Base-by-base conservation (phyloP, 2,797 vertebrate species). In the Lacerta agilis region DNA sequence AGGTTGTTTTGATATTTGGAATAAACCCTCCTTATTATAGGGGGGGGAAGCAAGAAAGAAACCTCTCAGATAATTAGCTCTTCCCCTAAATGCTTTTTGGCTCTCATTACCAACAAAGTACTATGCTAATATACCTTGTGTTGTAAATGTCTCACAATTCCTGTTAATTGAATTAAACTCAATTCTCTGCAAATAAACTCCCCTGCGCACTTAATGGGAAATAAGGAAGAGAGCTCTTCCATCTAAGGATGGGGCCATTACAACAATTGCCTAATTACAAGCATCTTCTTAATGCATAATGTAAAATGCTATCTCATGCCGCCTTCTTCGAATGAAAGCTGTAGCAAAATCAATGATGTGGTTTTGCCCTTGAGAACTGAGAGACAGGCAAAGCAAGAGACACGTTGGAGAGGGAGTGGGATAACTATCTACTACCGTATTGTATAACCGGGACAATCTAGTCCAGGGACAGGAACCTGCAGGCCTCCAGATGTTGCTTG, bases 151-250 rank as follows among this genome's bases (percentile, higher is more conserved):
- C 95, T 97, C 95, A 92, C 95, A 94, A 95, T 96, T 96, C 95
- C 94, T 96, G 94, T 95, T 97, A 97, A 97, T 96, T 96, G 95
- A 96, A 96, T 97, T 96, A 96, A 96, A 95, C 92, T 92, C 95
- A 95, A 93, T 96, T 96, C 95, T 96, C 93, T 84, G 93, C 95
- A 96, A 97, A 97, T 96, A 96, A 97, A 96, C 95, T 95, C 95
- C 94, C 90, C n/a, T 88, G 94, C 91, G 92, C 94, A 93, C 94
- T 96, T 97, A 96, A 96, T 91, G 77, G 96, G 95, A 95, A 96
- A 94, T 94, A 94, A 95, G 94, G 89, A 96, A 95, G 83, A 87
- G 89, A 90, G 8, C 88, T 90, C 90, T 92, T 96, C 96, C 95
- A 93, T 94, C 93, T 89, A 87, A 94, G 95, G 97, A 96, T 87